Evolutionary conservation across 1,140 invertebrate species (phyloP).

Genomic region (Brachionus rubens): DNA sequence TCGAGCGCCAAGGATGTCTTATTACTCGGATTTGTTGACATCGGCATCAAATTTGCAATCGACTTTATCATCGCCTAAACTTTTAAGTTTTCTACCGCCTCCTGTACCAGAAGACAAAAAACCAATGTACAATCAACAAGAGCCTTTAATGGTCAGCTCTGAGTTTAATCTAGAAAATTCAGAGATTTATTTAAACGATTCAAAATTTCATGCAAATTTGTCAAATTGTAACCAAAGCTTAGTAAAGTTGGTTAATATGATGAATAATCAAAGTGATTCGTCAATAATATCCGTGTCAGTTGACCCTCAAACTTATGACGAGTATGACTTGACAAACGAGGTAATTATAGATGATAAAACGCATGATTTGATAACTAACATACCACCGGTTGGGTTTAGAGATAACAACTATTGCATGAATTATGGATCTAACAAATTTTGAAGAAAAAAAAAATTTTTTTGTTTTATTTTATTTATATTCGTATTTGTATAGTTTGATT

Average conservation of each 20-base stretch:
- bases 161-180: conserved; percentile 33
- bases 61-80: not conserved
- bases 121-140: conserved; percentile 5
- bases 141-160: not conserved
- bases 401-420: conserved; percentile 4
- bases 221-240: not conserved
- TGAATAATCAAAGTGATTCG: conserved; percentile 8
- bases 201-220: conserved; percentile 22
- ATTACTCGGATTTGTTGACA: conserved; percentile 10
- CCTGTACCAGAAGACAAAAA: not conserved
- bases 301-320: not conserved
- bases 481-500: conserved; percentile 4
- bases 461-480: not conserved
- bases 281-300: conserved; percentile 21
- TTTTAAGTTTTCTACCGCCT: conserved; percentile 24
- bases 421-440: conserved; percentile 15
- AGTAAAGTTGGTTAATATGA: conserved; percentile 1
- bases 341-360: not conserved
- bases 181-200: conserved; percentile 10
- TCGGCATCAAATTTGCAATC: not conserved
- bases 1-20: not conserved
- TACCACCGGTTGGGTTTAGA: conserved; percentile 39
- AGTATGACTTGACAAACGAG: not conserved
- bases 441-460: not conserved
- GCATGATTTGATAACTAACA: conserved; percentile 19